Conservation (phyloP, 2,797 vertebrate species). For the Micropoecilia bifurca region DNA sequence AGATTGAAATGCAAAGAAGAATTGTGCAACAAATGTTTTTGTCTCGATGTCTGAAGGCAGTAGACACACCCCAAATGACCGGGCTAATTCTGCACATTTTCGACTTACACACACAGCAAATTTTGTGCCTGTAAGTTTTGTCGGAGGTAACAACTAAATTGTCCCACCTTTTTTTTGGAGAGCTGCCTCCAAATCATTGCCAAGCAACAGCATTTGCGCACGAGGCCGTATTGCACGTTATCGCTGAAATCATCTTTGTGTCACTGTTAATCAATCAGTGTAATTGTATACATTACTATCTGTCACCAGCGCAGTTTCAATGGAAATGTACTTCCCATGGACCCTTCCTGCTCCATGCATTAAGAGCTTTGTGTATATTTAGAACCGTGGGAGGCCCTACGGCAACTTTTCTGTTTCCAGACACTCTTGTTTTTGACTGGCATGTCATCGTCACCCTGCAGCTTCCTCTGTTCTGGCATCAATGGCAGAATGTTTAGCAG, state of each 20-base stretch:
- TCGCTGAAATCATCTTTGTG: conserved; percentile 30
- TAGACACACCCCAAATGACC: background rate
- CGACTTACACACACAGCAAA: background rate
- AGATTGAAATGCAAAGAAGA: background rate
- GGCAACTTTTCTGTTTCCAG: conserved; percentile 46
- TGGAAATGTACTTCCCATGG: conserved; percentile 38
- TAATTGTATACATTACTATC: conserved; percentile 35
- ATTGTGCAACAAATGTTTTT: background rate
- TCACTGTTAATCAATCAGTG: conserved; percentile 32
- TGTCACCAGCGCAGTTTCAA: conserved; percentile 39
- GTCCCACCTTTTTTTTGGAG: background rate
- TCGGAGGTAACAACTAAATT: background rate
- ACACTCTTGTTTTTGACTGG: conserved; percentile 35
- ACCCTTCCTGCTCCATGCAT: conserved; percentile 11
- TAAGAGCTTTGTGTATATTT: conserved; percentile 27
- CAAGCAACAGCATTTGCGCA: background rate
- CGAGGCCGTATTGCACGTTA: conserved; percentile 6
- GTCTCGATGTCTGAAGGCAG: background rate
- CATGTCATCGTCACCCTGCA: conserved; percentile 32
- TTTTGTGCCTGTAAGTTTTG: background rate
- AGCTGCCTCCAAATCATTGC: background rate
- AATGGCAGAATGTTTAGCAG: conserved; percentile 1
- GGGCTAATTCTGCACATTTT: background rate
- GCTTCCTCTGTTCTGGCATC: conserved; percentile 28
- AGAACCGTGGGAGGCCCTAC: conserved; percentile 25